Conservation (phyloP, 2,888 invertebrate species). For the Brachypalpus laphriformis region DNA sequence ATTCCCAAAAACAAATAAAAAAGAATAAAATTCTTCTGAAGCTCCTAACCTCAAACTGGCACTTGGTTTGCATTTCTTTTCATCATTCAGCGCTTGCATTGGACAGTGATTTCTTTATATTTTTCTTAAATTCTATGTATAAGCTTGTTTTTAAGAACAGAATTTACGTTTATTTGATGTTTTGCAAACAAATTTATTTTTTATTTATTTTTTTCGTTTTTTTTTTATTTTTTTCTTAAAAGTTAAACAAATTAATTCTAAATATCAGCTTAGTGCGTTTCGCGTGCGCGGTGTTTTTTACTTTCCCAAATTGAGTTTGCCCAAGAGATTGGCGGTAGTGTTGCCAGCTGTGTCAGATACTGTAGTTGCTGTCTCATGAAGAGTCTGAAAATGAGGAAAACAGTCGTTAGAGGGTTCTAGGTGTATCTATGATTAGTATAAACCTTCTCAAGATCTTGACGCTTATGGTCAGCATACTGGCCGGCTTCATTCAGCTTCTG, state of each 20-base stretch:
- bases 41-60: constrained; percentile 41
- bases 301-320: constrained; percentile 80
- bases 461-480: constrained; percentile 86
- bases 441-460: constrained; percentile 82
- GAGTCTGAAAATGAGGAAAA: constrained; percentile 76
- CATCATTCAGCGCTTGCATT: constrained; percentile 21
- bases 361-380: constrained; percentile 79
- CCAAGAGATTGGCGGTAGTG: constrained; percentile 81
- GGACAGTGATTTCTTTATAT: constrained; percentile 43
- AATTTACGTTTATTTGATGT: constrained; percentile 32
- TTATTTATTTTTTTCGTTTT: constrained; percentile 4
- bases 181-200: constrained; percentile 30
- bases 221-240: constrained; percentile 59
- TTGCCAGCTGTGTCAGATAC: constrained; percentile 80
- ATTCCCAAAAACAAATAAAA: constrained; percentile 13
- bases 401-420: not conserved
- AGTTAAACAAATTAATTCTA: constrained; percentile 62
- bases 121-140: constrained; percentile 1
- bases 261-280: constrained; percentile 45
- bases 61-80: constrained; percentile 32
- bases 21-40: not conserved
- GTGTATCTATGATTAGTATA: not conserved
- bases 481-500: constrained; percentile 86
- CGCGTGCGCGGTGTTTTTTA: constrained; percentile 55
- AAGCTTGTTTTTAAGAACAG: constrained; percentile 39